These are phyloP conservation scores for Cyaniris semiargus DNA, from an alignment of 2,888 invertebrate species.

Conservation along the genomic window DNA sequence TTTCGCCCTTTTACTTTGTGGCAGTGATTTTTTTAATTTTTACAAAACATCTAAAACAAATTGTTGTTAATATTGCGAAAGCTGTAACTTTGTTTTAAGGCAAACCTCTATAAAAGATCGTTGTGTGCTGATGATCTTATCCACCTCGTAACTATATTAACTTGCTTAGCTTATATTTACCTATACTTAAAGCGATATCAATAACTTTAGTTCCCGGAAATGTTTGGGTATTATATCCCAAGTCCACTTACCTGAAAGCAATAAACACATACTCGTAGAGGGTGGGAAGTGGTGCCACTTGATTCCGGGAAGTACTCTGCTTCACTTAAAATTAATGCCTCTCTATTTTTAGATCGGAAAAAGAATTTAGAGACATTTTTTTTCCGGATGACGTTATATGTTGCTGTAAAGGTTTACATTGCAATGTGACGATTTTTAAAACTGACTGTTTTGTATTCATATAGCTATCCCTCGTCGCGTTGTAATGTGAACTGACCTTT, in stretches of 20 bases:
- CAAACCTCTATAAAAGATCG: no score
- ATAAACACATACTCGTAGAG: constrained; percentile 33
- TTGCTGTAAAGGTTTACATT: no score
- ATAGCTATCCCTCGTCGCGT: no score
- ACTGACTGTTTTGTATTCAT: no score
- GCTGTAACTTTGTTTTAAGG: no score
- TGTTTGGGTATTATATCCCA: constrained; percentile 13
- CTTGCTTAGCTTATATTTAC: neutral
- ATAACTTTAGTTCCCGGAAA: neutral
- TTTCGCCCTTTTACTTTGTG: neutral
- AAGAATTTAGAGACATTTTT: neutral
- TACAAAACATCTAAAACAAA: neutral
- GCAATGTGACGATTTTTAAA: no score
- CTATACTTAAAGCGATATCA: neutral
- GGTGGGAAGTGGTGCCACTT: constrained; percentile 1
- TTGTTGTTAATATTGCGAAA: neutral
- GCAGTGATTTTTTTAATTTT: neutral
- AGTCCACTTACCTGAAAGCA: constrained; percentile 30
- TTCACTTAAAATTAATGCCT: neutral
- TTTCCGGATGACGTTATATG: neutral
- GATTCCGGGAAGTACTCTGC: neutral
- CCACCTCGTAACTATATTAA: no score
- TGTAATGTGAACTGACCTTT: no score
- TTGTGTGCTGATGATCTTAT: no score
- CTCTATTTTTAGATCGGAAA: neutral